Percentiles rank a stretch among this genome's conserved stretches.
Evolutionary conservation across 2,113 vertebrate genomes (phyloP).

Genomic region (Calyptommatus sinebrachiatus): DNA sequence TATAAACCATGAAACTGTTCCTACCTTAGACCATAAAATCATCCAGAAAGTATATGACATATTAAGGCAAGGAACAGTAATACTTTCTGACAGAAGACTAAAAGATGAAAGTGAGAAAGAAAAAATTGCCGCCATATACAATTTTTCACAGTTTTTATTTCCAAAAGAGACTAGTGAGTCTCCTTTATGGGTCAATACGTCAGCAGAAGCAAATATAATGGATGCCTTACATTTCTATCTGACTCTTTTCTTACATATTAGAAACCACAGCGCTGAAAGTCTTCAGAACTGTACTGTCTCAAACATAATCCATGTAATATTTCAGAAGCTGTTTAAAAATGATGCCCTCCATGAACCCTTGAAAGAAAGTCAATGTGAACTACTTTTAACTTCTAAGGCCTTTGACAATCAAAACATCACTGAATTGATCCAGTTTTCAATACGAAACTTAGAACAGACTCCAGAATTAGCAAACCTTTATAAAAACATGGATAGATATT

Average conservation of each 20-base stretch:
- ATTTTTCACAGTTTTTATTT: constrained; percentile 41
- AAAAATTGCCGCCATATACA: constrained; percentile 44
- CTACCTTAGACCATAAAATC: constrained; percentile 45
- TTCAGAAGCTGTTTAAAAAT: constrained; percentile 58
- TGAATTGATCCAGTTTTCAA: constrained; percentile 47
- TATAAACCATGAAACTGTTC: constrained; percentile 44
- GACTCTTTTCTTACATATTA: constrained; percentile 45
- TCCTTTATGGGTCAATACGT: constrained; percentile 4
- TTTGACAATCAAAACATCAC: constrained; percentile 36
- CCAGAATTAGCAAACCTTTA: constrained; percentile 51
- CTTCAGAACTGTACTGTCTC: constrained; percentile 43
- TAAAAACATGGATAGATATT: constrained; percentile 20
- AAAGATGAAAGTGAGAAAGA: constrained; percentile 35
- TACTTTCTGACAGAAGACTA: constrained; percentile 34
- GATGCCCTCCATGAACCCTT: constrained; percentile 24
- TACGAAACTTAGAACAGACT: constrained; percentile 39
- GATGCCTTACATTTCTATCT: constrained; percentile 37
- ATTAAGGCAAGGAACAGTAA: constrained; percentile 45
- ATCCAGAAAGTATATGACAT: constrained; percentile 40
- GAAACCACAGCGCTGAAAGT: not conserved
- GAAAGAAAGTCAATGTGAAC: constrained; percentile 38
- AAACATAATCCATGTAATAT: constrained; percentile 16
- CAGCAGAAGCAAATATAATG: constrained; percentile 23
- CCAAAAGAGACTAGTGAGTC: constrained; percentile 31
- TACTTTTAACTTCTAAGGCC: constrained; percentile 39